Base-by-base conservation (phyloP, 2,113 vertebrate genomes). In the Calonectris borealis region DNA sequence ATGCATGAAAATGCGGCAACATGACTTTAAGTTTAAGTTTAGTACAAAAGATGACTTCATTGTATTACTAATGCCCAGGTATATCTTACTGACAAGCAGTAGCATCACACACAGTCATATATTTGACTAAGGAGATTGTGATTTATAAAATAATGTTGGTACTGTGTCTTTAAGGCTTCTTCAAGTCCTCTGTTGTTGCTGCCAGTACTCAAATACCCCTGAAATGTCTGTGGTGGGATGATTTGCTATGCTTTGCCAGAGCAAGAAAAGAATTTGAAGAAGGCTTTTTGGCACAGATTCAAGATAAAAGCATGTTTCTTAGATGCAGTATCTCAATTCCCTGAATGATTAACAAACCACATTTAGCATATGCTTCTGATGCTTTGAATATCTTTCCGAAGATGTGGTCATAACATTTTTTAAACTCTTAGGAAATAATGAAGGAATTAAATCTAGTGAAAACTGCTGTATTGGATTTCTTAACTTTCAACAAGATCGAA, bases 301-400 rank as follows among this genome's bases (percentile, higher is more conserved):
- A 95, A 91, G 32, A 93, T 55, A 85, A 95, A 94, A 92, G n/a
- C 11, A 83, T 94, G 42, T 66, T 70, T 85, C 77, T 93, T 86
- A 61, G 68, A 93, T 31, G 69, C 36, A 87, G 76, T 68, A 65
- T 94, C 11, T 42, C 84, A 92, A 86, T 96, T 97, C 93, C 66
- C 82, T 64, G 58, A 80, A 94, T 96, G 77, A 97, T 93, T 97
- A 97, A 94, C 88, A 94, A 95, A 92, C 84, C 84, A 95, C 78
- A 81, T 94, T 97, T 97, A 96, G 96, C 77, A 55, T 94, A 78
- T 66, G 83, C 60, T 77, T 92, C 92, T 94, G 62, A 94, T 90
- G 69, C 83, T 94, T 94, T 61, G 87, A 88, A 94, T 97, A 94
- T 32, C 69, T 95, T 96, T 88, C 64, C 29, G 51, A 88, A 92